A percentile compares a stretch with the other conserved stretches of the same genome.
phyloP scores from a whole-genome alignment of 2,113 vertebrate species.

The Callipepla californica region DNA sequence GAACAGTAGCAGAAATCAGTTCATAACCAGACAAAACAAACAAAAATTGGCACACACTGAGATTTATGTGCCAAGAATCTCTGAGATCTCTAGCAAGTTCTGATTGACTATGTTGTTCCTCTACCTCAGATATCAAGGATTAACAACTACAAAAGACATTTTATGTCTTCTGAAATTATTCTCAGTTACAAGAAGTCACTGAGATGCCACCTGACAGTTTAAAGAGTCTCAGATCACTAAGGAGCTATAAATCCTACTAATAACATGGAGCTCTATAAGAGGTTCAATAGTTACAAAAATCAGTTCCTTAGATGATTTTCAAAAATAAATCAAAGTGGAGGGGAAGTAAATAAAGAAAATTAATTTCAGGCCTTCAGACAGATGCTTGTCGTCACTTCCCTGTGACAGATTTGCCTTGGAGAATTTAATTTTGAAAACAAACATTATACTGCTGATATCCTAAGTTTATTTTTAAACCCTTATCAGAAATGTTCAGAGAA shows the following conservation, averaged over 20 bases:
- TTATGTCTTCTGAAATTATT: neutral
- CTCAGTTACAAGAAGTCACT: neutral
- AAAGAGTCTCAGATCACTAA: neutral
- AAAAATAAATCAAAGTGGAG: neutral
- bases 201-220: neutral
- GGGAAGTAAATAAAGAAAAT: neutral
- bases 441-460: neutral
- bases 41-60: neutral
- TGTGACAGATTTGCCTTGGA: neutral
- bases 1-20: neutral
- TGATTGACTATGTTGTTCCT: neutral
- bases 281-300: neutral
- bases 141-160: neutral
- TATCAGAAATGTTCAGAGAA: neutral
- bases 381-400: neutral
- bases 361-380: neutral
- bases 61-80: neutral
- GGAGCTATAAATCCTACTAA: neutral
- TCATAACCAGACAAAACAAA: neutral
- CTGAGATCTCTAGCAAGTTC: neutral
- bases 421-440: constrained; percentile 1
- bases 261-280: neutral
- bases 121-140: neutral
- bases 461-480: neutral
- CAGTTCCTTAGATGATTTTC: neutral